These are phyloP conservation scores for Chlamydotis undulata DNA, from an alignment of 2,113 vertebrate genomes.

Conservation along the genomic window DNA sequence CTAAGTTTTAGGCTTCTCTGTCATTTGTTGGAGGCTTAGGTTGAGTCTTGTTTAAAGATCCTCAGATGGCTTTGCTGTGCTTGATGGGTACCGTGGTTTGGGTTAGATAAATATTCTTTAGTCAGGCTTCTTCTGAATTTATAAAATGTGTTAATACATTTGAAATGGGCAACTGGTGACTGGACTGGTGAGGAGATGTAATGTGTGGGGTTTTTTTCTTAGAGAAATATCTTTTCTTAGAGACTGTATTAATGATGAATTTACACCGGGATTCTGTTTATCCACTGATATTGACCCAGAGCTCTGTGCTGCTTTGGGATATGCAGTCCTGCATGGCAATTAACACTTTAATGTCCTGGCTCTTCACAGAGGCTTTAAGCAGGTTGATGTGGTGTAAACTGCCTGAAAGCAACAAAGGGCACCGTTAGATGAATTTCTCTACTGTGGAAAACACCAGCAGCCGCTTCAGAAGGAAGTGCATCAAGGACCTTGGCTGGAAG, in stretches of 20 bases:
- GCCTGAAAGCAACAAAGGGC: background rate
- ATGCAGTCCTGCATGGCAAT: background rate
- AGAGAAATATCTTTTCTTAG: background rate
- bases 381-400: background rate
- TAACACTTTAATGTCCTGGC: background rate
- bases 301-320: background rate
- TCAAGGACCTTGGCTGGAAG: background rate
- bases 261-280: background rate
- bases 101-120: background rate
- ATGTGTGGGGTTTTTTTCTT: accelerated
- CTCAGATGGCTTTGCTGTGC: background rate
- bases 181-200: background rate
- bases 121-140: background rate
- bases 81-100: background rate
- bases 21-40: background rate
- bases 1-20: background rate
- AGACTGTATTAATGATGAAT: accelerated
- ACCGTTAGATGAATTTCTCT: background rate
- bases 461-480: background rate
- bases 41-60: background rate
- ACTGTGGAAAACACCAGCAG: background rate
- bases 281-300: background rate
- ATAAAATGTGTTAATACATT: background rate
- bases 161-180: background rate
- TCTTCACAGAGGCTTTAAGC: background rate